Percentiles rank a stretch among this genome's conserved stretches.
Conservation (phyloP, 1,140 invertebrate genomes). For the Zaprionus inermis region DNA sequence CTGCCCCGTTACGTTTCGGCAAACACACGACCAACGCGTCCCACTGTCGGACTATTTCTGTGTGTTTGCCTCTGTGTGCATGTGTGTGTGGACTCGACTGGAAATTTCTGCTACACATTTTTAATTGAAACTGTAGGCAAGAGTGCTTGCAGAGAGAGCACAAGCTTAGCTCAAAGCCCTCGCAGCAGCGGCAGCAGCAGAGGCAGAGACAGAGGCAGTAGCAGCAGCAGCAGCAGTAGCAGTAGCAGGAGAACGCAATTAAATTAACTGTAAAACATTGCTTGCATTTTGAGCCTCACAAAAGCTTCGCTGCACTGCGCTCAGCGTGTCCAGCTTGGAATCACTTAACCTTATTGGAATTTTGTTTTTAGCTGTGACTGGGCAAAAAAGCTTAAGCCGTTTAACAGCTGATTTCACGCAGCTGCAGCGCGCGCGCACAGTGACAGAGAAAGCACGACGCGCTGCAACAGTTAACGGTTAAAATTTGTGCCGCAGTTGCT, state of each 20-base stretch:
- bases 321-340: background rate
- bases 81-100: slow-evolving; percentile 66
- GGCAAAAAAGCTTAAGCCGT: slow-evolving; percentile 36
- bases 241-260: background rate
- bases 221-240: background rate
- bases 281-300: background rate
- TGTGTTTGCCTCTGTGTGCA: slow-evolving; percentile 25
- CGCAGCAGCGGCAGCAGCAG: background rate
- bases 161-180: slow-evolving; percentile 6
- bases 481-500: slow-evolving; percentile 3
- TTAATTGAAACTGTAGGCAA: slow-evolving; percentile 63
- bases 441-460: slow-evolving; percentile 48
- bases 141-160: slow-evolving; percentile 19
- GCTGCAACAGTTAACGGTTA: slow-evolving; percentile 38
- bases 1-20: slow-evolving; percentile 81
- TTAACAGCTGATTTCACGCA: slow-evolving; percentile 31
- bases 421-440: slow-evolving; percentile 38
- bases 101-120: slow-evolving; percentile 76
- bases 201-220: background rate
- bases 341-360: slow-evolving; percentile 22
- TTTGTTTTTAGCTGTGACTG: background rate
- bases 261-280: background rate
- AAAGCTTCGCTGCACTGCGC: background rate
- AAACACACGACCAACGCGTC: slow-evolving; percentile 66
- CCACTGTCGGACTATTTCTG: slow-evolving; percentile 42